phyloP scores from a whole-genome alignment of 2,888 invertebrate genomes.

The Pyrrhia umbra region DNA sequence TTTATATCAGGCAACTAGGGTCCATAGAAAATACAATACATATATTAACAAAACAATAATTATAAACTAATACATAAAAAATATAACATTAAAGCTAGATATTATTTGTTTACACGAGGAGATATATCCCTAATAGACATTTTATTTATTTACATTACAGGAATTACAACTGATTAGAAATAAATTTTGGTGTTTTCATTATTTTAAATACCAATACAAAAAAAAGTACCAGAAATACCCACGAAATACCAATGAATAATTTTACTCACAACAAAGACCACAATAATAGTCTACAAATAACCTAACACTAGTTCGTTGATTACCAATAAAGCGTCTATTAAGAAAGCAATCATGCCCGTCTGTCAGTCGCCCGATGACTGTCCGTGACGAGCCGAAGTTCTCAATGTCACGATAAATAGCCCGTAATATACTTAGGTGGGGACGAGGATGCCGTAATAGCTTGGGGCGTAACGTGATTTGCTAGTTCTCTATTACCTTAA shows the following conservation, averaged over 20 bases:
- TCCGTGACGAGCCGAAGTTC: conserved; percentile 74
- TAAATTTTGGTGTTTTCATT: too few relatives aligned
- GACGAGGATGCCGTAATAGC: conserved; percentile 80
- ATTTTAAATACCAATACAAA: too few relatives aligned
- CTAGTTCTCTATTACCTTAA: conserved; percentile 84
- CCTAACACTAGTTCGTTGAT: conserved; percentile 56
- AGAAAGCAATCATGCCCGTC: conserved; percentile 67
- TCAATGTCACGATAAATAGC: conserved; percentile 85
- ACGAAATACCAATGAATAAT: conserved; percentile 4
- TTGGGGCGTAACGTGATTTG: conserved; percentile 84
- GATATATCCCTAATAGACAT: too few relatives aligned
- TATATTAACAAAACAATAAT: too few relatives aligned
- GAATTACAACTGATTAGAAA: too few relatives aligned
- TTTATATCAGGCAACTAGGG: too few relatives aligned
- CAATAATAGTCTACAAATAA: conserved; percentile 49
- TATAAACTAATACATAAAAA: too few relatives aligned
- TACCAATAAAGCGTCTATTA: conserved; percentile 66
- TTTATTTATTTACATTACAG: too few relatives aligned
- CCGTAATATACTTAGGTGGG: conserved; percentile 82
- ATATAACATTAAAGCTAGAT: too few relatives aligned
- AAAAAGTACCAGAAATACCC: too few relatives aligned
- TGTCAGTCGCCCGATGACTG: conserved; percentile 70
- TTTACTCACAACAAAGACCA: conserved; percentile 5
- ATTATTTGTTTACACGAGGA: too few relatives aligned
- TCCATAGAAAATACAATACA: too few relatives aligned